A percentile compares a stretch with the other conserved stretches of the same genome.
Conservation (phyloP, 2,888 invertebrate genomes). For the Nezara viridula region DNA sequence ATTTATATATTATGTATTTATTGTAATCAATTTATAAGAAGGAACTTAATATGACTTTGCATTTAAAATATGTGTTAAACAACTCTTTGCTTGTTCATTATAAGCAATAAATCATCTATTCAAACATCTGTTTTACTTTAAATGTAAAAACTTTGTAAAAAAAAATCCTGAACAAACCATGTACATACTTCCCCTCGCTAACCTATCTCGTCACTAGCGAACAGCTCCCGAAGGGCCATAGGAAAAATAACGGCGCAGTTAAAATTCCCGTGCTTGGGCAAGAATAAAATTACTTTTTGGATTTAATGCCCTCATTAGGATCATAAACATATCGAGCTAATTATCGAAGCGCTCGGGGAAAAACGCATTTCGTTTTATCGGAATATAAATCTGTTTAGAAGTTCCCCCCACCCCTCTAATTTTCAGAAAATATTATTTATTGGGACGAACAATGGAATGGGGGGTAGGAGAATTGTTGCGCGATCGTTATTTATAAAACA, state of each 20-base stretch:
- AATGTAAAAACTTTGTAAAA: too few species aligned
- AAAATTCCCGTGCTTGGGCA: not conserved
- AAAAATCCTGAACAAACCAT: too few species aligned
- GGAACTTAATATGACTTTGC: too few species aligned
- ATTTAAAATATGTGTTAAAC: too few species aligned
- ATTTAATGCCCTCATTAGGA: conserved; percentile 55
- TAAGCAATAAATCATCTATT: too few species aligned
- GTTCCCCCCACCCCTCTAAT: conserved; percentile 8
- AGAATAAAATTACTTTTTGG: conserved; percentile 55
- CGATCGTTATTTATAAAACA: conserved; percentile 41
- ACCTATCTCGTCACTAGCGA: not conserved
- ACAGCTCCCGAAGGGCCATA: conserved; percentile 25
- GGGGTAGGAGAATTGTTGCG: not conserved
- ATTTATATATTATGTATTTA: too few species aligned
- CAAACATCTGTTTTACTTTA: too few species aligned
- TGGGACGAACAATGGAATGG: not conserved
- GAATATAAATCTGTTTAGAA: conserved; percentile 48
- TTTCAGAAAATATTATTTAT: conserved; percentile 34
- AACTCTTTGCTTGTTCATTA: too few species aligned
- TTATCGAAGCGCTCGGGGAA: conserved; percentile 20
- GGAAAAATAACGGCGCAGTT: conserved; percentile 48
- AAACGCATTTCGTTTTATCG: conserved; percentile 55
- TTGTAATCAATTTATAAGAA: too few species aligned
- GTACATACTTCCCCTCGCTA: not conserved
- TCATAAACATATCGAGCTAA: conserved; percentile 55